These are phyloP conservation scores for Muntiacus muntjak DNA, from an alignment of 2,113 vertebrate species.

Conservation along the genomic window DNA sequence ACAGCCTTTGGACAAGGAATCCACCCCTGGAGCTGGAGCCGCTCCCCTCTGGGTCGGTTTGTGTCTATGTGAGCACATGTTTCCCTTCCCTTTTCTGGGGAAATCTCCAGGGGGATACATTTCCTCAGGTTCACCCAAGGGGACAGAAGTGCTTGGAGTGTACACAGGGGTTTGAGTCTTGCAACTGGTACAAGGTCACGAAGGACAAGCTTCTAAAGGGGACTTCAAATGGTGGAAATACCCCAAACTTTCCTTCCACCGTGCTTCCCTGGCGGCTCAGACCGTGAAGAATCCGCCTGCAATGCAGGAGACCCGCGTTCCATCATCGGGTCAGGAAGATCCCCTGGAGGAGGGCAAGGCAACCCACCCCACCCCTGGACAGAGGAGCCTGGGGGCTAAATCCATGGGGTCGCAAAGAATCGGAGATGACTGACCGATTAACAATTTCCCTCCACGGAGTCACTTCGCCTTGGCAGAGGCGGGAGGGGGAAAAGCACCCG, in stretches of 20 bases:
- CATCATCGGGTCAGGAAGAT: background rate
- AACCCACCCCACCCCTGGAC: background rate
- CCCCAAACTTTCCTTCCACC: background rate
- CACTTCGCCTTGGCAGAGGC: background rate
- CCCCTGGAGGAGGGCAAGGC: background rate
- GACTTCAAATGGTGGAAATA: background rate
- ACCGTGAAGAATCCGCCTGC: background rate
- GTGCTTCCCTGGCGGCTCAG: background rate
- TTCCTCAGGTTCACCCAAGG: background rate
- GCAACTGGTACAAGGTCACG: background rate
- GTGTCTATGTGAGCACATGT: fast-evolving
- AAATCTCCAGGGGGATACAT: background rate
- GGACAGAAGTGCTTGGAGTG: background rate
- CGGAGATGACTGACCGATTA: background rate
- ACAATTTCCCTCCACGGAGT: background rate
- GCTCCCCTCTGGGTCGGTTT: background rate
- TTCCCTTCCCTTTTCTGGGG: background rate
- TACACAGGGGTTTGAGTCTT: background rate
- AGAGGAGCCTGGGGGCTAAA: background rate
- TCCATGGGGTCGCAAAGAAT: background rate
- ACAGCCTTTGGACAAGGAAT: background rate
- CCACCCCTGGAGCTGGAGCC: fast-evolving
- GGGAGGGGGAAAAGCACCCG: background rate
- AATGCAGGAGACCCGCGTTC: background rate
- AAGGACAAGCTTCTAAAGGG: background rate